A percentile compares a stretch with the other conserved stretches of the same genome.
phyloP scores from a whole-genome alignment of 2,113 vertebrate species.

The Marmota monax region DNA sequence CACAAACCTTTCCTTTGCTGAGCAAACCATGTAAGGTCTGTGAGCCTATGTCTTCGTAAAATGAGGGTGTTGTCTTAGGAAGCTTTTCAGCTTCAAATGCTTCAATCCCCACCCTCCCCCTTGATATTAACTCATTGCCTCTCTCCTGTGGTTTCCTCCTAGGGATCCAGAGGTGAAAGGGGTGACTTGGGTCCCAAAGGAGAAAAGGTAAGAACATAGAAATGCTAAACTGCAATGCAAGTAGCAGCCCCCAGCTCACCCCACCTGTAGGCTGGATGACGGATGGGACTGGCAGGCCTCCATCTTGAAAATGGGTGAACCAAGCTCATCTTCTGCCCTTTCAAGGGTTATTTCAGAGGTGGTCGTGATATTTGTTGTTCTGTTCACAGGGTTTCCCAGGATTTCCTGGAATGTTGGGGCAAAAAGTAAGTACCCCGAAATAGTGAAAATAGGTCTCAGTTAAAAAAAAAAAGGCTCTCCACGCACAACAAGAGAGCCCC shows the following conservation, averaged over 20 bases:
- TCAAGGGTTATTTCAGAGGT: not conserved
- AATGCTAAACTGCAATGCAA: not conserved
- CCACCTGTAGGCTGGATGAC: not conserved
- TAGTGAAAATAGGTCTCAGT: not conserved
- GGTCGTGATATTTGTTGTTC: slow-evolving; percentile 69
- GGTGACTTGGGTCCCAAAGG: slow-evolving; percentile 95
- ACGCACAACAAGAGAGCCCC: not conserved
- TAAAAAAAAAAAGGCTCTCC: not conserved
- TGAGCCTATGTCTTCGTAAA: not conserved
- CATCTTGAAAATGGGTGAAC: not conserved
- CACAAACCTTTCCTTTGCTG: not conserved
- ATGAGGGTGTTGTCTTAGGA: not conserved
- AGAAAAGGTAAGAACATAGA: slow-evolving; percentile 91
- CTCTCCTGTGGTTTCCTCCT: slow-evolving; percentile 68
- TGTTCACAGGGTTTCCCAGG: slow-evolving; percentile 93
- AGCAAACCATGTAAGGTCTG: not conserved
- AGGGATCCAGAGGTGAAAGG: slow-evolving; percentile 95
- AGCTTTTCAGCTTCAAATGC: not conserved
- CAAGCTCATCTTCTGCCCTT: not conserved
- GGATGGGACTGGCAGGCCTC: not conserved
- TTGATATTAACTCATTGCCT: not conserved
- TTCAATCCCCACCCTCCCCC: not conserved
- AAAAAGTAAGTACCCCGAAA: slow-evolving; percentile 91
- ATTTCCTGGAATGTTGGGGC: slow-evolving; percentile 97
- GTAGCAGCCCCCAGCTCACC: too few species aligned